Percentiles rank a stretch among this genome's conserved stretches.
Evolutionary conservation across 2,797 vertebrate species (phyloP).

Genomic region (Gephyroberyx darwinii): DNA sequence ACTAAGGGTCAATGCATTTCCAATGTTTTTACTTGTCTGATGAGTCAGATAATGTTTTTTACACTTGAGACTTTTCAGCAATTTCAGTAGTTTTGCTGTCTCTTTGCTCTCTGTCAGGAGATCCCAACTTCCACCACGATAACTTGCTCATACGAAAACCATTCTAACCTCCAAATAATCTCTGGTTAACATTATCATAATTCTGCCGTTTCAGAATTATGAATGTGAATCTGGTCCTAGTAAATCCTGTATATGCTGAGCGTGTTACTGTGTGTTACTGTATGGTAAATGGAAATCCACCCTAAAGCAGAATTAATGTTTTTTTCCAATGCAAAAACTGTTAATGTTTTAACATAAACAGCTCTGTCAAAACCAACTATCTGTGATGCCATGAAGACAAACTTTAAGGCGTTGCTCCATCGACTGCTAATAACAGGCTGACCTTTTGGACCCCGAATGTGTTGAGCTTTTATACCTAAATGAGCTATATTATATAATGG

Average conservation of each 20-base stretch:
- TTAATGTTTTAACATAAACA: slow-evolving; percentile 1
- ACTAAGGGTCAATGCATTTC: background rate
- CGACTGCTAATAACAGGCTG: background rate
- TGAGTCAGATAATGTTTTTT: background rate
- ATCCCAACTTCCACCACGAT: background rate
- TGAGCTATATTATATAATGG: background rate
- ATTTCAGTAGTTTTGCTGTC: background rate
- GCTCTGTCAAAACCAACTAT: background rate
- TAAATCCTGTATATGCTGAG: background rate
- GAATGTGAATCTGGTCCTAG: background rate
- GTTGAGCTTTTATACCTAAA: background rate
- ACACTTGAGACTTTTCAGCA: too few species aligned
- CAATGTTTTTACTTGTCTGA: background rate
- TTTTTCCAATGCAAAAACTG: background rate
- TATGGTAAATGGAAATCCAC: background rate
- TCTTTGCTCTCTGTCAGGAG: background rate
- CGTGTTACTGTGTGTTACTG: background rate
- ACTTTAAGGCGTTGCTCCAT: too few species aligned
- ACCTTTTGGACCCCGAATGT: background rate
- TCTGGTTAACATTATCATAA: background rate
- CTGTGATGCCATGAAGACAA: too few species aligned
- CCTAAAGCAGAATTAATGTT: slow-evolving; percentile 1
- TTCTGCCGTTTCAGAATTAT: background rate
- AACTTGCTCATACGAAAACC: background rate
- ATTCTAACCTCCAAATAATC: background rate